Percentiles rank a stretch among this genome's conserved stretches.
phyloP scores from a whole-genome alignment of 2,797 vertebrate species.

The Myotis pilosus region DNA sequence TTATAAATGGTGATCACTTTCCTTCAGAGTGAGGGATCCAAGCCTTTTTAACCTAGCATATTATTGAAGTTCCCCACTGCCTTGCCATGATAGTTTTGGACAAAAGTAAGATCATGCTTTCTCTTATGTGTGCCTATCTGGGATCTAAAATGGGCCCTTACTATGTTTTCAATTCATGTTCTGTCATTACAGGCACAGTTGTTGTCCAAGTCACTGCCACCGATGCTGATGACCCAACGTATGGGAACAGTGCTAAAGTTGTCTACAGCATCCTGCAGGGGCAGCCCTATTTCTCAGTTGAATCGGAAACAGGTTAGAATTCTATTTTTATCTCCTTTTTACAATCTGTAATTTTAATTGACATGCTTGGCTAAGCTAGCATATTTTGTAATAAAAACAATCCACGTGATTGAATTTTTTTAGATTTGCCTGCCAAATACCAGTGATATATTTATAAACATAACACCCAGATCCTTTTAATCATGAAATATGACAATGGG shows the following conservation, averaged over 20 bases:
- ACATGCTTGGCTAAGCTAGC: constrained; percentile 77
- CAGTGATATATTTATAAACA: constrained; percentile 78
- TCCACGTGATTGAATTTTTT: constrained; percentile 79
- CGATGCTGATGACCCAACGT: constrained; percentile 88
- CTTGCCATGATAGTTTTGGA: background rate
- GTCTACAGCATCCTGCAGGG: constrained; percentile 90
- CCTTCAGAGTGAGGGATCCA: background rate
- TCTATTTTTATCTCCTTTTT: constrained; percentile 75
- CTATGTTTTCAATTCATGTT: constrained; percentile 34
- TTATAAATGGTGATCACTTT: background rate
- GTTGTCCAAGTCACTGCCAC: constrained; percentile 89
- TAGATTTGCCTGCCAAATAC: constrained; percentile 77
- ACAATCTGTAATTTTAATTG: constrained; percentile 80
- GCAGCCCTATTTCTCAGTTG: constrained; percentile 89
- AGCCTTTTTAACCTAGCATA: background rate
- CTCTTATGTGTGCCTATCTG: background rate
- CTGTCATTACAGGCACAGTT: constrained; percentile 85
- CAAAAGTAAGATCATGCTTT: background rate
- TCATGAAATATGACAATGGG: constrained; percentile 71
- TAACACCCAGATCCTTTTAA: constrained; percentile 80
- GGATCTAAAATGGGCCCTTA: background rate
- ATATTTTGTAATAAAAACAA: constrained; percentile 78
- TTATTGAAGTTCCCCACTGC: background rate
- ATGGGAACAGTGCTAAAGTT: constrained; percentile 89
- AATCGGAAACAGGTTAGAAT: constrained; percentile 88